phyloP scores from a whole-genome alignment of 2,888 invertebrate genomes.

The Cephus runcator region DNA sequence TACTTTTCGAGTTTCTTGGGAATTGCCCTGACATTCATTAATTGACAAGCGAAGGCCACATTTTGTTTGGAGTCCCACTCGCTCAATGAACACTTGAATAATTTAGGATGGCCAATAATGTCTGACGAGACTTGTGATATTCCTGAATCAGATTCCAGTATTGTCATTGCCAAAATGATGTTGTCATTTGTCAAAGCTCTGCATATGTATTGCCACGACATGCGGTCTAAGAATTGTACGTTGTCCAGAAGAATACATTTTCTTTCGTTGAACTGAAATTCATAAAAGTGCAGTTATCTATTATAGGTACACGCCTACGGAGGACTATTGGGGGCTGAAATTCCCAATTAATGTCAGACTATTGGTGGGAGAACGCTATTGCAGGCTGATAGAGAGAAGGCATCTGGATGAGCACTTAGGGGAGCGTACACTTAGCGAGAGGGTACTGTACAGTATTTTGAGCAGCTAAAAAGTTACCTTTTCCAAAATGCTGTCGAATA shows the following conservation, averaged over 20 bases:
- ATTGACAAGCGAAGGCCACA: slow-evolving; percentile 71
- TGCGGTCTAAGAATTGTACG: slow-evolving; percentile 67
- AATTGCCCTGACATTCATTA: slow-evolving; percentile 71
- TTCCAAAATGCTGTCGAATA: slow-evolving; percentile 64
- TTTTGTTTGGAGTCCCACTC: slow-evolving; percentile 65
- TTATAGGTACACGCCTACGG: too few relatives aligned
- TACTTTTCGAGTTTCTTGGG: slow-evolving; percentile 66
- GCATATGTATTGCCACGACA: slow-evolving; percentile 46
- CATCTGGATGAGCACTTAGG: not conserved
- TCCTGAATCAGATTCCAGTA: not conserved
- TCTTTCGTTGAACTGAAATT: slow-evolving; percentile 15
- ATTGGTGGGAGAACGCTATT: not conserved
- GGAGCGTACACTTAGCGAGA: not conserved
- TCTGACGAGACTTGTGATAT: not conserved
- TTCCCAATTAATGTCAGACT: not conserved
- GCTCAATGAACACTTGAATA: slow-evolving; percentile 52
- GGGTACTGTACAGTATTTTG: not conserved
- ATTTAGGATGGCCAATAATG: slow-evolving; percentile 5
- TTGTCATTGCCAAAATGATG: slow-evolving; percentile 55
- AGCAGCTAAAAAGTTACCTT: slow-evolving; percentile 48
- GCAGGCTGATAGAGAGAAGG: too few relatives aligned
- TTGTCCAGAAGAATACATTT: slow-evolving; percentile 67
- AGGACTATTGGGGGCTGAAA: not conserved
- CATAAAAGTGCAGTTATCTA: not conserved
- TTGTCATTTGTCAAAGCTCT: slow-evolving; percentile 28